Base-by-base conservation (phyloP, 2,113 vertebrate species). In the Canis aureus region DNA sequence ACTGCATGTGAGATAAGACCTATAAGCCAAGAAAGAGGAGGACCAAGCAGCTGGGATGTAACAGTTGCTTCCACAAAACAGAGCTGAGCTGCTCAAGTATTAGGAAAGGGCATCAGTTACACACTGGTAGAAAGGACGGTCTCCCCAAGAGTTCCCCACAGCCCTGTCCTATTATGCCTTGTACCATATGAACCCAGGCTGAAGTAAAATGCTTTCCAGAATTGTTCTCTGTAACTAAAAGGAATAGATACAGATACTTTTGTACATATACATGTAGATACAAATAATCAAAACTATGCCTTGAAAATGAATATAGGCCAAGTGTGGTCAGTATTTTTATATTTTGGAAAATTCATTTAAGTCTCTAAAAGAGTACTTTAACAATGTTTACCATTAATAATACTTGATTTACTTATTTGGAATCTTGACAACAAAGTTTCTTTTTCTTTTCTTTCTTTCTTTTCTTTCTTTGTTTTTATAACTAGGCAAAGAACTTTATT, bases 211-310 rank as follows among this genome's bases (percentile, higher is more conserved):
- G 55, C 51, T 80, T 84, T 89, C 55, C n/a, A 85, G 62, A 71
- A 89, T 25, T 95, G 38, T 85, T 92, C 23, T 84, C 84, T 78
- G 10, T 94, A 88, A 94, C 66, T 95, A 92, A 85, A 95, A 90
- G 3, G 53, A 73, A 35, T n/a, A 84, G 32, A 38, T 43, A 84
- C 0, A 62, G 16, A 84, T 64, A 35, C 8, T 10, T 10, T 35
- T 69, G 67, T 69, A 35, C 67, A 16, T 35, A 35, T 20, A 69
- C 67, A 69, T 20, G 32, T 19, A 62, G 25, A 84, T 64, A 43
- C 8, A 88, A 53, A 71, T n/a, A 83, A 76, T 57, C 19, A 92
- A 60, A 95, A 38, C 35, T 67, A 67, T 49, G 27, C 3, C 29
- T 73, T 92, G 66, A 89, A 91, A 89, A 81, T 57, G 9, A 66